Evolutionary conservation across 1,140 invertebrate genomes (phyloP), one percentile per base, ranked within the genome.

Genomic region (Bactericera cockerelli): DNA sequence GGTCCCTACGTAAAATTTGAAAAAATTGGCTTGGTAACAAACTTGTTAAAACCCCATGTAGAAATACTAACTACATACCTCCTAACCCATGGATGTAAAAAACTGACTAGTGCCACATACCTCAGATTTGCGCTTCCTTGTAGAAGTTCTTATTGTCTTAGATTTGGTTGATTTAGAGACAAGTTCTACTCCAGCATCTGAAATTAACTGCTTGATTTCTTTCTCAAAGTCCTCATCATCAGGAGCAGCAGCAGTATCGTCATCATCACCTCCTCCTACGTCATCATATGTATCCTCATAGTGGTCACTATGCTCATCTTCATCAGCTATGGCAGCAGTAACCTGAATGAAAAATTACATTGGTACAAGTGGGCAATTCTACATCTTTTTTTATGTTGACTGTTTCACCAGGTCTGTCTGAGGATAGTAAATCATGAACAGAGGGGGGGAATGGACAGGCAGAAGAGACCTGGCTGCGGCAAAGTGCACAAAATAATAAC

Each of bases 181-280:
- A 49, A 49, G 4, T 49, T 49, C 42, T 8, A 49, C 42, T 6
- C 42, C 42, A 49, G 42, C 42, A 22, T 49, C 42, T n/a, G 42
- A 49, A 16, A 49, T 49, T 16, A 49, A 49, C 42, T 49, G 42
- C 19, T 49, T 49, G 22, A 49, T 49, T 49, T 49, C 42, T 49
- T 49, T 49, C 42, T 49, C 42, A 49, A 49, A 49, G 22, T 49
- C 42, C 19, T 49, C 42, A 49, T 49, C 42, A n/a, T n/a, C n/a
- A n/a, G n/a, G n/a, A n/a, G n/a, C n/a, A n/a, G n/a, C n/a, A n/a
- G n/a, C n/a, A n/a, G n/a, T n/a, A n/a, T n/a, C n/a, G n/a, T n/a
- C n/a, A 49, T 49, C 42, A n/a, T 49, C 42, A 49, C 22, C 42
- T 4, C n/a, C n/a, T 4, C 11, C 53, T 28, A 26, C 28, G 24